Base-by-base conservation (phyloP, 2,797 vertebrate species). In the Tinamus major region DNA sequence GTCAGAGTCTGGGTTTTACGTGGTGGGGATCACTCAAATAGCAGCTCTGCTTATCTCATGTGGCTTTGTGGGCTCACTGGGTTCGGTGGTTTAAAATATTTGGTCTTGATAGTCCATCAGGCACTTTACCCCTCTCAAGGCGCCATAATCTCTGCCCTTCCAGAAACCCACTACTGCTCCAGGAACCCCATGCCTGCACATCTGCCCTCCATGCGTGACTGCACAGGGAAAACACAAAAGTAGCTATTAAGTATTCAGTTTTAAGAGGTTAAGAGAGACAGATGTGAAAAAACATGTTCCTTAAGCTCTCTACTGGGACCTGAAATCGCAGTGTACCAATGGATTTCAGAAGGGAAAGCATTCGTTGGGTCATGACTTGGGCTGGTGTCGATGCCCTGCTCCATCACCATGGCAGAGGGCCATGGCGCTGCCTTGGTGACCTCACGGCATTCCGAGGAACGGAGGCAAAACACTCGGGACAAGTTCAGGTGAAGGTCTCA, bases 341-440 rank as follows among this genome's bases (percentile, higher is more conserved):
- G 59, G 23, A 35, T 21, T 29, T 42, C n/a, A 61, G 85, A 65
- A 33, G 51, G 35, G 23, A 33, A 27, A 35, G 56, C 33, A 48
- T 27, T 6, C 41, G 21, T 15, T 6, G 15, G 41, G 26, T 37
- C 1, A 0, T 6, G n/a, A 20, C 14, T 37, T 8, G 14, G 17
- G 18, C 42, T 51, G 41, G 21, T 67, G 33, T 37, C 35, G 41
- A 35, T 2, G 1, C 74, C 2, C 1, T n/a, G 35, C 51, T 53
- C 61, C 42, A 71, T 46, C 64, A 15, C 58, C 46, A 3, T n/a
- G 68, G 44, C 44, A 76, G 55, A 11, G 10, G 58, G 37, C 31
- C 51, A 41, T 35, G 46, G 58, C 2, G 3, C 35, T 64, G 64
- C 23, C 13, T 56, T 16, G 53, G 46, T 42, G 41, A 77, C 58